A percentile compares a stretch with the other conserved stretches of the same genome.
These are phyloP conservation scores for Sebastes vulpes DNA, from an alignment of 2,797 vertebrate species.

Conservation along the genomic window DNA sequence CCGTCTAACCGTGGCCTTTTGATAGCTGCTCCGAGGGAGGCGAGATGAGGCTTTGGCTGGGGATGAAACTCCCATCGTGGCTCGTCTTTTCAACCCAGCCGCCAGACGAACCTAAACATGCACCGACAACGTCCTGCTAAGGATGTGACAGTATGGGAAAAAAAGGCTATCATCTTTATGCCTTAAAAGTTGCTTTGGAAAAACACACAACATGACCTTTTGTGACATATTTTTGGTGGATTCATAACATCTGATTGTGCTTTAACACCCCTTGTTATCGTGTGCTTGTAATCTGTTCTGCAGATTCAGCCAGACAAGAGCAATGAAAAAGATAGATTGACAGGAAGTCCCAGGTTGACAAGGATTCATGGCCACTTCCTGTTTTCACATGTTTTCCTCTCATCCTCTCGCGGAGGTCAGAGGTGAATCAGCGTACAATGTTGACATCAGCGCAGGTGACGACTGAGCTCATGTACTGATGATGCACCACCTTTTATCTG, in stretches of 20 bases:
- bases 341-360: conserved; percentile 63
- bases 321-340: conserved; percentile 63
- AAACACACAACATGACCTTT: conserved; percentile 13
- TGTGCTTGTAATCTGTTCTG: conserved; percentile 23
- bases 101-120: conserved; percentile 34
- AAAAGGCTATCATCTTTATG: conserved; percentile 10
- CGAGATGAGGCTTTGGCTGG: conserved; percentile 35
- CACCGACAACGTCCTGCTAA: conserved; percentile 15
- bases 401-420: conserved; percentile 37
- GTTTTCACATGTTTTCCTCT: conserved; percentile 47
- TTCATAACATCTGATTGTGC: conserved; percentile 34
- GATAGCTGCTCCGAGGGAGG: conserved; percentile 31
- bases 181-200: conserved; percentile 5
- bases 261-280: conserved; percentile 53
- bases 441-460: conserved; percentile 10
- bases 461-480: background rate
- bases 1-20: conserved; percentile 21
- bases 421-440: conserved; percentile 34
- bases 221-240: background rate
- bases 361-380: conserved; percentile 67
- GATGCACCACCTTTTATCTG: background rate
- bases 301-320: conserved; percentile 22
- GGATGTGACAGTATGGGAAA: conserved; percentile 11
- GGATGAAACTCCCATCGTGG: conserved; percentile 46
- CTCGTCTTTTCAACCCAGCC: conserved; percentile 45